A percentile compares a stretch with the other conserved stretches of the same genome.
These are phyloP conservation scores for Drosophila peninsularis DNA, from an alignment of 2,888 invertebrate genomes.

Conservation along the genomic window DNA sequence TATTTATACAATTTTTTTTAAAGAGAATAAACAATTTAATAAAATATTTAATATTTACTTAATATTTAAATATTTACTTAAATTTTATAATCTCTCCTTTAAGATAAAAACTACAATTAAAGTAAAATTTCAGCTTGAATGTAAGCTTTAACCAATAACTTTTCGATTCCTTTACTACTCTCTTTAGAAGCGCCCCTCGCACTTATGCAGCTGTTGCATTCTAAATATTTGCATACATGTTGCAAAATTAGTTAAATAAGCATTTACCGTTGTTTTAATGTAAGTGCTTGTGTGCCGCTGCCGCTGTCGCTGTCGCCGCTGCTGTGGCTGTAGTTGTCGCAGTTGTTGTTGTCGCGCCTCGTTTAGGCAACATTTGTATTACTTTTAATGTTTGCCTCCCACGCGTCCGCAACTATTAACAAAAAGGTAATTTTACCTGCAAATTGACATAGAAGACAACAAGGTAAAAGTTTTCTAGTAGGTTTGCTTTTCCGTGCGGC, in stretches of 20 bases:
- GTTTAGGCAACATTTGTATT: constrained; percentile 62
- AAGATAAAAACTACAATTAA: too few relatives aligned
- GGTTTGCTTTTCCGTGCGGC: constrained; percentile 28
- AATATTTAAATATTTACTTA: too few relatives aligned
- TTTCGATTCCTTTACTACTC: too few relatives aligned
- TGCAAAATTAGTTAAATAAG: constrained; percentile 80
- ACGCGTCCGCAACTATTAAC: constrained; percentile 74
- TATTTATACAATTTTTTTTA: too few relatives aligned
- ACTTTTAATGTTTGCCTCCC: constrained; percentile 68
- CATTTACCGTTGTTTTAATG: constrained; percentile 71
- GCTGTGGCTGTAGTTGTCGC: constrained; percentile 4
- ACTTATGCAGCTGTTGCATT: constrained; percentile 78
- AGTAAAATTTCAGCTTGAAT: too few relatives aligned
- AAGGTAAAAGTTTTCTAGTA: constrained; percentile 60
- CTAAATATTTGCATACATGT: constrained; percentile 76
- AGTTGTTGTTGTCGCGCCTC: constrained; percentile 24
- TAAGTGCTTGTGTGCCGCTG: constrained; percentile 37
- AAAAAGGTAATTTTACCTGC: constrained; percentile 75
- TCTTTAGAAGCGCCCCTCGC: constrained; percentile 22
- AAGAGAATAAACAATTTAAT: too few relatives aligned
- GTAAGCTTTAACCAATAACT: too few relatives aligned
- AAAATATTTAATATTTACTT: too few relatives aligned
- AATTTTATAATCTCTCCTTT: too few relatives aligned
- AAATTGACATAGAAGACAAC: constrained; percentile 79
- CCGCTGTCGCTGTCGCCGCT: constrained; percentile 16